These are phyloP conservation scores for Lasioglossum pauxillum DNA, from an alignment of 2,888 invertebrate species.

Conservation along the genomic window DNA sequence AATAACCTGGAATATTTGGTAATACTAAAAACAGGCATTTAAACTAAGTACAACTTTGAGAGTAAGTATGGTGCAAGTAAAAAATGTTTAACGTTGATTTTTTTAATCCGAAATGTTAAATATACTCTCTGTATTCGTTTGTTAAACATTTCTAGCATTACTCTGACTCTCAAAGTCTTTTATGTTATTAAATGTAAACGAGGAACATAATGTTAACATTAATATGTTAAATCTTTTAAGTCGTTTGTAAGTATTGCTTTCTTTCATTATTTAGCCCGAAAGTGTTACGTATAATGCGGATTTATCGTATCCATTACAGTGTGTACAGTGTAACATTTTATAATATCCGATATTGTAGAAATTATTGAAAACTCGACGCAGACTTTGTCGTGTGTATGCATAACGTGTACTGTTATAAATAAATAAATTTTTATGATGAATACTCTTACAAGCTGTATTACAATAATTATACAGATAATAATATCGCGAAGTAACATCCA, in stretches of 20 bases:
- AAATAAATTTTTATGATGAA: conserved; percentile 45
- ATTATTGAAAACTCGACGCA: conserved; percentile 10
- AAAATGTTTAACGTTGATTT: background rate
- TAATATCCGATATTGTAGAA: conserved; percentile 14
- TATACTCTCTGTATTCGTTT: background rate
- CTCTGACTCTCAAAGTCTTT: background rate
- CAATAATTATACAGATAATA: background rate
- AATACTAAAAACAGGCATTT: conserved; percentile 28
- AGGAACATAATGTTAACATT: conserved; percentile 17
- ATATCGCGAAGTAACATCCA: background rate
- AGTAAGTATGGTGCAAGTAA: background rate
- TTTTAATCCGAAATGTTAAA: background rate
- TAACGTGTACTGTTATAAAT: conserved; percentile 47
- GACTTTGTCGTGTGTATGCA: conserved; percentile 51
- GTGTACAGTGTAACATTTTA: conserved; percentile 53
- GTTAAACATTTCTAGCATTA: background rate
- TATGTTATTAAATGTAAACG: background rate
- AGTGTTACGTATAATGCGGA: conserved; percentile 33
- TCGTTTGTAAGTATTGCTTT: conserved; percentile 37
- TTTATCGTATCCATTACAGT: conserved; percentile 35
- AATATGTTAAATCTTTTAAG: conserved; percentile 6
- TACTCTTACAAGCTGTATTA: conserved; percentile 10
- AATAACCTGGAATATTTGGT: conserved; percentile 33
- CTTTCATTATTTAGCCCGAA: conserved; percentile 19
- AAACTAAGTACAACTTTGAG: conserved; percentile 9